These are phyloP conservation scores for Callocephalon fimbriatum DNA, from an alignment of 2,113 vertebrate species.

Conservation along the genomic window DNA sequence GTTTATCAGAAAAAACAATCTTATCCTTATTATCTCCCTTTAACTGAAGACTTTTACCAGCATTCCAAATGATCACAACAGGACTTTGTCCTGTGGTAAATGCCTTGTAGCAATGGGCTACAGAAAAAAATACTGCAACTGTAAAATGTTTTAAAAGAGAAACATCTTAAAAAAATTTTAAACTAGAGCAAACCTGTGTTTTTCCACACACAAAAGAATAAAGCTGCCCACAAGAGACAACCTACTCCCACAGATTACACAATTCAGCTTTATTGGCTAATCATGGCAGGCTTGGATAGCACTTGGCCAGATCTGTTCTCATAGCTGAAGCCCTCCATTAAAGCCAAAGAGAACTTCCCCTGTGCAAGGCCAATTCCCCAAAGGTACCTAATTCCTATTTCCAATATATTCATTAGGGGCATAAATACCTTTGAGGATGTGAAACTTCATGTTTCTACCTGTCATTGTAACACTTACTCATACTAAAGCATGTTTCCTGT, in stretches of 20 bases:
- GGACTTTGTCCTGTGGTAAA: neutral
- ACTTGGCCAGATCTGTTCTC: neutral
- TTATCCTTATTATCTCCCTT: neutral
- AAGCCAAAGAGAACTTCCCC: neutral
- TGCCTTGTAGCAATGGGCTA: neutral
- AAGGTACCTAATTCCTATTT: neutral
- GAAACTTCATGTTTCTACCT: neutral
- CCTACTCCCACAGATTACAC: neutral
- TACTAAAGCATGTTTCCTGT: neutral
- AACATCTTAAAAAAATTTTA: rapidly evolving
- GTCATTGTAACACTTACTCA: neutral
- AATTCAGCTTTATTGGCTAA: neutral
- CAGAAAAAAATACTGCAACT: neutral
- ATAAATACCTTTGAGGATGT: neutral
- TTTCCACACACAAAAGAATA: neutral
- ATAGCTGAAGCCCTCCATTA: neutral
- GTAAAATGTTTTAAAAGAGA: neutral
- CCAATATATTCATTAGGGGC: neutral
- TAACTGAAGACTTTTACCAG: neutral
- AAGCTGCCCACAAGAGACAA: neutral
- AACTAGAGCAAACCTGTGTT: neutral
- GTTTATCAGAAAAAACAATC: neutral
- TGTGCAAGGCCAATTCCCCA: neutral
- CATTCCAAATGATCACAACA: neutral
- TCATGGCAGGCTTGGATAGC: rapidly evolving